phyloP scores from a whole-genome alignment of 2,797 vertebrate species.

The Alca torda region DNA sequence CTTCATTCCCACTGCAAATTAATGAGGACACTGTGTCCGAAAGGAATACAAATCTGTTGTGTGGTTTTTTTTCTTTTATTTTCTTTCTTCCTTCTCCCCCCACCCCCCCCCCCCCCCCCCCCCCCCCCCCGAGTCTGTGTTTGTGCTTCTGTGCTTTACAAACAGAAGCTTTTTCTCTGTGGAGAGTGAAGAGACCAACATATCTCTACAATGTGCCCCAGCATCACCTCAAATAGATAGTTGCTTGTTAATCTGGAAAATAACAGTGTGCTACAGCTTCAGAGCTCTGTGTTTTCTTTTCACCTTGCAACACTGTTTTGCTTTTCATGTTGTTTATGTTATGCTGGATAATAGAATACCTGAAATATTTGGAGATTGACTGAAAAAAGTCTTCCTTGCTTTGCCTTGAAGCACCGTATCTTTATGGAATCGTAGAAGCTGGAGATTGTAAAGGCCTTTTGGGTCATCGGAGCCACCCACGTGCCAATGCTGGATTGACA shows the following conservation, averaged over 20 bases:
- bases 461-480: background rate
- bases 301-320: background rate
- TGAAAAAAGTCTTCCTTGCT: background rate
- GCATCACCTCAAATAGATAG: background rate
- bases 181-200: background rate
- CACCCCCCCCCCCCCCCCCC: no score
- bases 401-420: background rate
- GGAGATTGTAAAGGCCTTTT: background rate
- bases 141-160: background rate
- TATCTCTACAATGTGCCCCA: background rate
- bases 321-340: background rate
- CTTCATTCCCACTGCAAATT: background rate
- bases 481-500: background rate
- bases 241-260: background rate
- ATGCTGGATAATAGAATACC: background rate
- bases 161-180: background rate
- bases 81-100: background rate
- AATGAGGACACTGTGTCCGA: background rate
- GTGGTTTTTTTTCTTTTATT: background rate
- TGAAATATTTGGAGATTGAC: background rate
- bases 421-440: slow-evolving; percentile 6
- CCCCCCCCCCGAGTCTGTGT: background rate
- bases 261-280: background rate
- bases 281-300: background rate
- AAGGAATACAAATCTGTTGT: background rate